Conservation (phyloP, 1,140 invertebrate genomes). For the Drosophila seguyi region DNA sequence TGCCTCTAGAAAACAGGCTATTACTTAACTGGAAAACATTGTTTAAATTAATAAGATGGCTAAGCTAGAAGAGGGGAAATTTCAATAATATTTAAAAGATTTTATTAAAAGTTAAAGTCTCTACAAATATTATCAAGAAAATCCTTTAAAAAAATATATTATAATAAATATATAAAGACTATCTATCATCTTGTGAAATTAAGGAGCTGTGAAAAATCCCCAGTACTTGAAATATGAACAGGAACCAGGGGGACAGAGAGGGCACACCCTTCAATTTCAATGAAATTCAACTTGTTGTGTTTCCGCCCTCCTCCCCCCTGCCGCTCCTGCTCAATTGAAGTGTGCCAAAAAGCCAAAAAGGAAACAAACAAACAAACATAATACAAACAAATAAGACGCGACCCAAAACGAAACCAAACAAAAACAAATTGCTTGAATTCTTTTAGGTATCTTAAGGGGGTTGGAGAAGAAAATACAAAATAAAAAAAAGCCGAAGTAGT, state of each 20-base stretch:
- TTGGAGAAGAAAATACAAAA: too few species aligned
- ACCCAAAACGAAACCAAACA: slow-evolving; percentile 27
- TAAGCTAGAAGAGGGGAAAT: too few species aligned
- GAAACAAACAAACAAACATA: slow-evolving; percentile 10
- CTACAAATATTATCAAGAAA: neutral
- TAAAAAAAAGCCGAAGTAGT: too few species aligned
- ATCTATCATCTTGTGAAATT: slow-evolving; percentile 10
- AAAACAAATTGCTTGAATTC: slow-evolving; percentile 19
- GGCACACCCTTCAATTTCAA: slow-evolving; percentile 12
- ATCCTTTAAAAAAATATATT: neutral
- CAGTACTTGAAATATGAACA: slow-evolving; percentile 11
- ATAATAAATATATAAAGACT: neutral
- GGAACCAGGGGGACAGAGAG: neutral
- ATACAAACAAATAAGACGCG: slow-evolving; percentile 21
- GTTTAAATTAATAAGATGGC: neutral
- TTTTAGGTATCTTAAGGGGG: neutral
- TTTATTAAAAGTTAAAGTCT: neutral
- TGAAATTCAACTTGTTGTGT: slow-evolving; percentile 25
- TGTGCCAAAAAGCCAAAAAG: slow-evolving; percentile 35
- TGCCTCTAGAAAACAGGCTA: neutral
- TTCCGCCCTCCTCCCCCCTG: neutral
- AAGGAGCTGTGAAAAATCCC: neutral
- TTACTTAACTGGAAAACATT: slow-evolving; percentile 9
- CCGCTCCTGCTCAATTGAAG: slow-evolving; percentile 4
- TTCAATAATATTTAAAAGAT: neutral